Conservation (phyloP, 2,113 vertebrate genomes). For the Heterotis niloticus region DNA sequence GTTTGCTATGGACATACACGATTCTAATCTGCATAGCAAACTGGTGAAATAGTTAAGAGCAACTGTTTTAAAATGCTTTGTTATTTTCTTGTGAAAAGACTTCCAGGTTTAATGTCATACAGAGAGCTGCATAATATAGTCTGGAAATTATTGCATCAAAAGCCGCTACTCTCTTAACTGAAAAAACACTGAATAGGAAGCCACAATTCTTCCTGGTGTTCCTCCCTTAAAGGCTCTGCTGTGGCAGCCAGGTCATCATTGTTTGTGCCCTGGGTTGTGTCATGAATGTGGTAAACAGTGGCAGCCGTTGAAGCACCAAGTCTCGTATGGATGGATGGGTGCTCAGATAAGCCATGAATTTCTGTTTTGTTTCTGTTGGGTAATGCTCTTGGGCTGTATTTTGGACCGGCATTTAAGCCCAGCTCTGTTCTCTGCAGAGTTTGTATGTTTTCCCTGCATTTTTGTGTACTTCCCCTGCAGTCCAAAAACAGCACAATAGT, state of each 20-base stretch:
- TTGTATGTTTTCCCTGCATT: no score
- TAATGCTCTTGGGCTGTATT: no score
- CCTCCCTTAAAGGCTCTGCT: not conserved
- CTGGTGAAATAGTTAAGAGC: no score
- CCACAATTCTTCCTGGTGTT: not conserved
- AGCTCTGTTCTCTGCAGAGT: no score
- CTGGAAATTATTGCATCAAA: conserved; percentile 8
- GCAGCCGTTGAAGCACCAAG: not conserved
- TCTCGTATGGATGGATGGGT: not conserved
- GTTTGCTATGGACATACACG: no score
- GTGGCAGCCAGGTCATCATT: not conserved
- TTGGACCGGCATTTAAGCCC: no score
- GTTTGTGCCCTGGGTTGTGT: conserved; percentile 7
- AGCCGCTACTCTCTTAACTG: not conserved
- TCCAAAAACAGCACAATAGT: no score
- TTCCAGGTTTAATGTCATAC: not conserved
- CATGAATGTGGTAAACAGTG: not conserved
- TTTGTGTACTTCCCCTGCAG: no score
- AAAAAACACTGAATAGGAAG: not conserved
- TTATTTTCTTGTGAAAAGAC: not conserved
- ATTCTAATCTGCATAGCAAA: no score
- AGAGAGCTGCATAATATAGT: not conserved
- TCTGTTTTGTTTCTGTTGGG: no score
- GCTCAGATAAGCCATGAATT: conserved; percentile 39
- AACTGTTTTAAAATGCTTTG: no score